Conservation (phyloP, 1,140 invertebrate species). For the Asobara japonica region DNA sequence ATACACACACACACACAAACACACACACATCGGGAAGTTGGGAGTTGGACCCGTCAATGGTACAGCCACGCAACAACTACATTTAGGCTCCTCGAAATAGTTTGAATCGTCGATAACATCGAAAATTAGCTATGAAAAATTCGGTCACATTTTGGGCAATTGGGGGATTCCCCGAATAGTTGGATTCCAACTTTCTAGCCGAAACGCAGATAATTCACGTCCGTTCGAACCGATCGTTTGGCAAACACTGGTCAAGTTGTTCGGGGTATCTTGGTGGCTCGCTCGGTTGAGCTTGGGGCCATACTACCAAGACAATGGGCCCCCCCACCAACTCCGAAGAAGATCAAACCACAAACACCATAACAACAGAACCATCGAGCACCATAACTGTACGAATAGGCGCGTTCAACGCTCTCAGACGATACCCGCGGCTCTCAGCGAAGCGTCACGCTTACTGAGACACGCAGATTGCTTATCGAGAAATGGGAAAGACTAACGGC, state of each 20-base stretch:
- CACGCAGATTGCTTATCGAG: conserved; percentile 43
- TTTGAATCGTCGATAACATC: too few relatives aligned
- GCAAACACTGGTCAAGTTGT: conserved; percentile 43
- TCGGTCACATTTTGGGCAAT: too few relatives aligned
- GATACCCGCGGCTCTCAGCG: conserved; percentile 46
- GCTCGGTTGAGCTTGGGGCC: background rate
- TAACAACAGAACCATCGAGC: background rate
- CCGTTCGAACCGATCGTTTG: conserved; percentile 36
- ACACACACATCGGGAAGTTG: too few relatives aligned
- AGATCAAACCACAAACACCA: conserved; percentile 12
- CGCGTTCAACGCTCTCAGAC: conserved; percentile 7
- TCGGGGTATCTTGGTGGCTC: conserved; percentile 27
- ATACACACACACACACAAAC: too few relatives aligned
- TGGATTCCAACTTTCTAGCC: too few relatives aligned
- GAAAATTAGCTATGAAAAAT: too few relatives aligned
- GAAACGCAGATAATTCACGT: background rate
- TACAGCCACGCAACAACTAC: too few relatives aligned
- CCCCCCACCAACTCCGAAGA: background rate
- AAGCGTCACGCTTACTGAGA: conserved; percentile 46
- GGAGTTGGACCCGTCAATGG: too few relatives aligned
- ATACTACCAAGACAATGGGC: background rate
- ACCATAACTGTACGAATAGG: conserved; percentile 1
- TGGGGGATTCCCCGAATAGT: too few relatives aligned
- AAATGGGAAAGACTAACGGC: conserved; percentile 30
- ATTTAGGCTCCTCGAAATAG: too few relatives aligned